These are phyloP conservation scores for Danio choprae DNA, from an alignment of 2,797 vertebrate species.

Conservation along the genomic window DNA sequence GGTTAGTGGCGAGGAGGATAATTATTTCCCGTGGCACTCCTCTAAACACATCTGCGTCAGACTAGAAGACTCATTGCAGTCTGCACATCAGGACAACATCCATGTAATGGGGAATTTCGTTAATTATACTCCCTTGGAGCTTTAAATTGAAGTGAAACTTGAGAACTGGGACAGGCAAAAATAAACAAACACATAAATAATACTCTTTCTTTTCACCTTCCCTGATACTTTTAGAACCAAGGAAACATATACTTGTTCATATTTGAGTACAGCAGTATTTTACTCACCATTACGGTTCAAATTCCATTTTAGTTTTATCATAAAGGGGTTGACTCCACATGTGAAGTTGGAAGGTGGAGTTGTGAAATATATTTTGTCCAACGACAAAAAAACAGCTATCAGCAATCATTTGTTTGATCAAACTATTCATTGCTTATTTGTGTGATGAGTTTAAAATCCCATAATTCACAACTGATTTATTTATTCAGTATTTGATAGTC, in stretches of 20 bases:
- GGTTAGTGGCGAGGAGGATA: constrained; percentile 18
- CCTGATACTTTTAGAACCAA: no score
- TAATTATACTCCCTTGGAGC: background rate
- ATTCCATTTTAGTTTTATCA: background rate
- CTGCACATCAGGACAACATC: background rate
- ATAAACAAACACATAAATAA: background rate
- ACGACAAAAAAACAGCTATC: background rate
- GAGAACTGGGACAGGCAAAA: background rate
- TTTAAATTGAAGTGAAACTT: background rate
- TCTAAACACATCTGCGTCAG: constrained; percentile 43
- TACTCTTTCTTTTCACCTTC: no score
- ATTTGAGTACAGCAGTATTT: background rate
- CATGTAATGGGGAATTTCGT: background rate
- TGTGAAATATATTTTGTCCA: background rate
- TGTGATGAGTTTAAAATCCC: background rate
- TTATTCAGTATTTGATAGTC: background rate
- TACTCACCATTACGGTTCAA: background rate
- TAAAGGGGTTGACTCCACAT: background rate
- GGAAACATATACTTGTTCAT: background rate
- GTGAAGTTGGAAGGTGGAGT: background rate
- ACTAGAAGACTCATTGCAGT: constrained; percentile 21
- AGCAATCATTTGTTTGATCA: background rate
- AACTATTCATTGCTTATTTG: background rate
- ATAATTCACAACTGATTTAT: background rate
- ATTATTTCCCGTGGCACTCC: constrained; percentile 42